These are phyloP conservation scores for Plebejus anna DNA, from an alignment of 2,888 invertebrate genomes.

Conservation along the genomic window DNA sequence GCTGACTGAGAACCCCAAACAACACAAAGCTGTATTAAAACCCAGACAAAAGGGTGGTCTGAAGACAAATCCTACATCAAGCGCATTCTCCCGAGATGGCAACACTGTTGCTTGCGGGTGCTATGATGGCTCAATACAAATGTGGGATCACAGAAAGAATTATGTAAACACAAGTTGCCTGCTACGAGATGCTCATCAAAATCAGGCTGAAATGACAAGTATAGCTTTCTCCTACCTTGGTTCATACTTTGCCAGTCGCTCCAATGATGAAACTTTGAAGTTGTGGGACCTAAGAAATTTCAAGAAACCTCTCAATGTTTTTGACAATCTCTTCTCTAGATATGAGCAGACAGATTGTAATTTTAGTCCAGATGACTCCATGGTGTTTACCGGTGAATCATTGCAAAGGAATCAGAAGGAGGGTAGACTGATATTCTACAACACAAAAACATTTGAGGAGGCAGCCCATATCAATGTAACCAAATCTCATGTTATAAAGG, in stretches of 20 bases:
- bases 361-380: constrained; percentile 95
- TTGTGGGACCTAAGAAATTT: constrained; percentile 95
- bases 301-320: constrained; percentile 86
- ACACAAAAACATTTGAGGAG: constrained; percentile 86
- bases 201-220: constrained; percentile 89
- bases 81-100: constrained; percentile 91
- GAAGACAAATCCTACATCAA: constrained; percentile 91
- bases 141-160: constrained; percentile 97
- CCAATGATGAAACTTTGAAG: constrained; percentile 96
- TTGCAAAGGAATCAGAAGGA: constrained; percentile 81
- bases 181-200: constrained; percentile 89
- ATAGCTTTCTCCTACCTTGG: constrained; percentile 94
- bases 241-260: constrained; percentile 86
- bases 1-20: constrained; percentile 89
- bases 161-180: constrained; percentile 92
- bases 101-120: constrained; percentile 94
- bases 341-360: constrained; percentile 90
- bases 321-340: constrained; percentile 86
- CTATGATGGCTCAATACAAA: constrained; percentile 95
- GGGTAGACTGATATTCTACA: constrained; percentile 89
- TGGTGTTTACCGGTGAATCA: constrained; percentile 94
- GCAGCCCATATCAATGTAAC: constrained; percentile 88
- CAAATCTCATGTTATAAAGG: constrained; percentile 91
- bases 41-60: constrained; percentile 92
- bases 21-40: constrained; percentile 91